Evolutionary conservation across 2,888 invertebrate genomes (phyloP).

Genomic region (Exephanes ischioxanthus): DNA sequence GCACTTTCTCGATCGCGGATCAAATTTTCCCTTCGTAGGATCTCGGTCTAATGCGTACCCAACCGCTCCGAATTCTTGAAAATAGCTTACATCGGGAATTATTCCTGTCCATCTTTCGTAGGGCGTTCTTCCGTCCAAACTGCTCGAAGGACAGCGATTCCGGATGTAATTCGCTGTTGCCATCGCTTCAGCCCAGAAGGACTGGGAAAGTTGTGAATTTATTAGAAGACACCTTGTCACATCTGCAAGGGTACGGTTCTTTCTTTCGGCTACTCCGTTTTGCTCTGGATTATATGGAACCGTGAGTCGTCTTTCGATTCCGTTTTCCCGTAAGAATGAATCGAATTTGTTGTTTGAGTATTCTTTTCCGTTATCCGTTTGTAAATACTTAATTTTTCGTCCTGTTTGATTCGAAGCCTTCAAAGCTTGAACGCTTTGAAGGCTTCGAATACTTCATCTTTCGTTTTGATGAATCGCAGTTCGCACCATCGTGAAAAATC

Average conservation of each 20-base stretch:
- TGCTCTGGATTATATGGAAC: conserved; percentile 73
- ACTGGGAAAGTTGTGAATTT: conserved; percentile 60
- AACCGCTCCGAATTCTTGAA: conserved; percentile 22
- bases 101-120: conserved; percentile 46
- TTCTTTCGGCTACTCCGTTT: conserved; percentile 78
- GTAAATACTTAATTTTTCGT: conserved; percentile 57
- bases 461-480: conserved; percentile 66
- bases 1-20: conserved; percentile 39
- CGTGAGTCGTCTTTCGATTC: conserved; percentile 69
- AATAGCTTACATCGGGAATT: not conserved
- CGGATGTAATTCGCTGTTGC: conserved; percentile 66
- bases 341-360: conserved; percentile 63
- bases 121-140: conserved; percentile 50
- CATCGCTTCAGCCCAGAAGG: conserved; percentile 73
- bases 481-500: conserved; percentile 72
- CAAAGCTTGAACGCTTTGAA: conserved; percentile 60
- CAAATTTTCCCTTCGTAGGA: conserved; percentile 45
- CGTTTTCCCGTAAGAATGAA: conserved; percentile 65
- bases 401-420: too few species aligned
- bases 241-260: conserved; percentile 66
- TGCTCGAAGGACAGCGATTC: conserved; percentile 63
- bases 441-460: conserved; percentile 63
- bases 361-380: conserved; percentile 59
- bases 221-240: conserved; percentile 61
- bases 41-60: conserved; percentile 20